Percentiles rank a stretch among this genome's conserved stretches.
phyloP scores from a whole-genome alignment of 2,888 invertebrate species.

The Phalera bucephala region DNA sequence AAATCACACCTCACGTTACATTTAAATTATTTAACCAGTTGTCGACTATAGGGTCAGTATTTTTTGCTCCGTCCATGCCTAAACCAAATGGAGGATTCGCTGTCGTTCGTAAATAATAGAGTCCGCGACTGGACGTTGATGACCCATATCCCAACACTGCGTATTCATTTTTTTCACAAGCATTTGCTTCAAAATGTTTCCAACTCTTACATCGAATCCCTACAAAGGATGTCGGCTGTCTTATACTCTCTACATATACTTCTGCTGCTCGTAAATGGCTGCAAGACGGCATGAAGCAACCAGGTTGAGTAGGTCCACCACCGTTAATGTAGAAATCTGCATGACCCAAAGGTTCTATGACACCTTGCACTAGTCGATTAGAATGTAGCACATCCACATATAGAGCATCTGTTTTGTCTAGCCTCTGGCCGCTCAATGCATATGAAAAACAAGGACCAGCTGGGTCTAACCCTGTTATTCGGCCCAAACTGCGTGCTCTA shows the following conservation, averaged over 20 bases:
- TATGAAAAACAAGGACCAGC: constrained; percentile 77
- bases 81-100: constrained; percentile 63
- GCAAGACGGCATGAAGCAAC: constrained; percentile 82
- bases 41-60: constrained; percentile 32
- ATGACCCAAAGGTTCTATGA: constrained; percentile 84
- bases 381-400: constrained; percentile 77
- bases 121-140: constrained; percentile 61
- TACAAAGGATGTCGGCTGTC: constrained; percentile 64
- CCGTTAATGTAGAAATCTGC: constrained; percentile 90
- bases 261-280: constrained; percentile 74
- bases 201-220: constrained; percentile 64
- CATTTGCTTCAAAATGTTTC: constrained; percentile 61
- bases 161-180: constrained; percentile 57
- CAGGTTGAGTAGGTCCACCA: constrained; percentile 87
- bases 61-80: constrained; percentile 66
- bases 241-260: constrained; percentile 69
- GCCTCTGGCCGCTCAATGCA: constrained; percentile 64
- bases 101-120: constrained; percentile 68
- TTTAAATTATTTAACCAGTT: constrained; percentile 50
- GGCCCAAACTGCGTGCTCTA: constrained; percentile 60
- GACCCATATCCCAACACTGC: constrained; percentile 76
- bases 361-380: constrained; percentile 72
- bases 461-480: constrained; percentile 77
- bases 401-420: constrained; percentile 67
- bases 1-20: constrained; percentile 31